Percentiles rank a stretch among this genome's conserved stretches.
These are phyloP conservation scores for Pseudonaja textilis DNA, from an alignment of 2,113 vertebrate genomes.

Conservation along the genomic window DNA sequence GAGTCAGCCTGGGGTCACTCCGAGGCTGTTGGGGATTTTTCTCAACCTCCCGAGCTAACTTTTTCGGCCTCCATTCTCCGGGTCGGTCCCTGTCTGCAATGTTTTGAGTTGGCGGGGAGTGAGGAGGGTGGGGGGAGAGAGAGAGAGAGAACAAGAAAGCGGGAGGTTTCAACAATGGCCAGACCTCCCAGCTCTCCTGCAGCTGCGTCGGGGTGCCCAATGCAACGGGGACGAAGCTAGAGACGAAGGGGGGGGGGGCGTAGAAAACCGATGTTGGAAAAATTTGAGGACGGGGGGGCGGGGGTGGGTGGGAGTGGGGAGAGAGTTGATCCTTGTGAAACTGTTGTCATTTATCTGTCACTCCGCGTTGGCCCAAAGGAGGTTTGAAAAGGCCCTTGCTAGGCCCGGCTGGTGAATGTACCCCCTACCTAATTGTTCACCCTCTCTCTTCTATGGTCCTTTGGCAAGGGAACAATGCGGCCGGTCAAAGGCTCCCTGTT, in stretches of 20 bases:
- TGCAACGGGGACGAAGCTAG: conserved; percentile 56
- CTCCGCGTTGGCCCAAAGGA: conserved; percentile 79
- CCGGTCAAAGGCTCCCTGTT: conserved; percentile 80
- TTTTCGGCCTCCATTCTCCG: conserved; percentile 34
- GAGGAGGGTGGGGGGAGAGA: rapidly evolving
- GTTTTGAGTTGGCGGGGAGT: not conserved
- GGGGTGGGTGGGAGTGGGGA: no score
- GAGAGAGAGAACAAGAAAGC: conserved; percentile 24
- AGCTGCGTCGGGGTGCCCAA: conserved; percentile 81
- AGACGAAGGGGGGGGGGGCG: no score
- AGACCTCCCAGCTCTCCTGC: conserved; percentile 87
- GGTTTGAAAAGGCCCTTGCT: conserved; percentile 78
- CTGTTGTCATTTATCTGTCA: conserved; percentile 89
- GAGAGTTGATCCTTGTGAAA: conserved; percentile 79
- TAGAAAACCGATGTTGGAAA: conserved; percentile 57
- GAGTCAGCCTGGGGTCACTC: conserved; percentile 59
- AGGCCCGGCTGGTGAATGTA: conserved; percentile 78
- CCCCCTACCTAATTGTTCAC: conserved; percentile 77
- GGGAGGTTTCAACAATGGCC: conserved; percentile 79
- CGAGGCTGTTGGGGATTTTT: conserved; percentile 66
- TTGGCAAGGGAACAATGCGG: conserved; percentile 84
- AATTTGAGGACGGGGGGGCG: not conserved
- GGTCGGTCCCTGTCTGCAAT: conserved; percentile 71
- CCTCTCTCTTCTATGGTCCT: conserved; percentile 80
- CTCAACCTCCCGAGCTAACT: conserved; percentile 72